Evolutionary conservation across 2,888 invertebrate genomes (phyloP).

Genomic region (Temnothorax unifasciatus): DNA sequence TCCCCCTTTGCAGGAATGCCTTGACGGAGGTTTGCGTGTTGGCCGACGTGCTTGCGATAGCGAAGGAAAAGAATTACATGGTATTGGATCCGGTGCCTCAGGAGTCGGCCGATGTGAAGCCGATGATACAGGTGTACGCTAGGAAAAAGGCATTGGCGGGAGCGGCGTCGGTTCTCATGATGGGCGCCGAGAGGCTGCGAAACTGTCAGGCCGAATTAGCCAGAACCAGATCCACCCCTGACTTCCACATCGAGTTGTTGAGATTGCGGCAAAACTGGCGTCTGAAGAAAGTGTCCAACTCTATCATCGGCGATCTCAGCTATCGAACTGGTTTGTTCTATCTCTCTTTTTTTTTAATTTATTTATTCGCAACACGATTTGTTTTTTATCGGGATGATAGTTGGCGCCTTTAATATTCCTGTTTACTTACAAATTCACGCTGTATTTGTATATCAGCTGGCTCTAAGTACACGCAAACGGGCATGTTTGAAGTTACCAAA

Average conservation of each 20-base stretch:
- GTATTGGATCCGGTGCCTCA: constrained; percentile 97
- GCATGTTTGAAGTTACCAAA: constrained; percentile 98
- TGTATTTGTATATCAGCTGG: constrained; percentile 89
- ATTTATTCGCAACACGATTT: background rate
- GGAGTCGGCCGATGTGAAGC: constrained; percentile 93
- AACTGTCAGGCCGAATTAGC: constrained; percentile 93
- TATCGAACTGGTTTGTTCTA: constrained; percentile 91
- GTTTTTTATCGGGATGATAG: background rate
- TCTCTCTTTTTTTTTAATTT: background rate
- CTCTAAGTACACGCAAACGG: constrained; percentile 96
- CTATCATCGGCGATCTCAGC: constrained; percentile 98
- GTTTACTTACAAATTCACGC: background rate
- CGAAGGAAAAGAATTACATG: constrained; percentile 97
- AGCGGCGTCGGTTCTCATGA: constrained; percentile 94
- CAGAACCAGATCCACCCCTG: constrained; percentile 92
- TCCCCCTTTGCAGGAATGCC: constrained; percentile 89
- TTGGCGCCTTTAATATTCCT: background rate
- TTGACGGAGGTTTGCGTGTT: constrained; percentile 97
- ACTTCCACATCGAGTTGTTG: constrained; percentile 97
- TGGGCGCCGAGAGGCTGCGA: constrained; percentile 95
- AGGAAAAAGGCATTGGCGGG: constrained; percentile 96
- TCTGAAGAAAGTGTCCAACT: constrained; percentile 97
- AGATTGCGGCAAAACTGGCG: constrained; percentile 97
- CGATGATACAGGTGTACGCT: constrained; percentile 96
- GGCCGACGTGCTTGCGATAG: constrained; percentile 96